phyloP scores from a whole-genome alignment of 2,888 invertebrate genomes.

The Acleris holmiana region DNA sequence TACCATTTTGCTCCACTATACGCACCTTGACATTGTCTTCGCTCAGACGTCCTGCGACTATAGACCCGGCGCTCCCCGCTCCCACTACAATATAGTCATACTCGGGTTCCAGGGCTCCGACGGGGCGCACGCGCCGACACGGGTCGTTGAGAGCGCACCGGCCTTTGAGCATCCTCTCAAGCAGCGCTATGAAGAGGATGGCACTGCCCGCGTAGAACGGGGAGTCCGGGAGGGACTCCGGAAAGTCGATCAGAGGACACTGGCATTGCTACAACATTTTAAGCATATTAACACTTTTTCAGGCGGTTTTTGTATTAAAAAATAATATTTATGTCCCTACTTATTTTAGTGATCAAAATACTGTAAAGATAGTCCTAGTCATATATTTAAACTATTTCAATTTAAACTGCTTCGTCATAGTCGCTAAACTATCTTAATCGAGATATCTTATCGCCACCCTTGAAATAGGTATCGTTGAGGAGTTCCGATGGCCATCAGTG shows the following conservation, averaged over 20 bases:
- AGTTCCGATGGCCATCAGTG: no score
- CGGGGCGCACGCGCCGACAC: slow-evolving; percentile 80
- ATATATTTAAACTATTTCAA: no score
- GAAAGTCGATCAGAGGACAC: slow-evolving; percentile 79
- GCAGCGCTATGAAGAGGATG: slow-evolving; percentile 84
- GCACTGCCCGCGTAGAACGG: slow-evolving; percentile 78
- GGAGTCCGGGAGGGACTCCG: slow-evolving; percentile 74
- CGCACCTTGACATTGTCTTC: slow-evolving; percentile 74
- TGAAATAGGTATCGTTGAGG: no score
- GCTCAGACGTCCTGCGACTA: slow-evolving; percentile 85
- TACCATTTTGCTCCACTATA: background rate
- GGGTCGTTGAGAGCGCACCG: slow-evolving; percentile 79
- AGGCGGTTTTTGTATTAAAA: no score
- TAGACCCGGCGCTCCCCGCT: slow-evolving; percentile 86
- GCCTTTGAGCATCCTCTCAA: slow-evolving; percentile 83
- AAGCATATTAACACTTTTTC: no score
- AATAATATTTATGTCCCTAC: no score
- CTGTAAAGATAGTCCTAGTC: no score
- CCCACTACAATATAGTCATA: slow-evolving; percentile 88
- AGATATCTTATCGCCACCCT: no score
- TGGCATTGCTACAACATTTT: slow-evolving; percentile 60
- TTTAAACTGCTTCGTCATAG: no score
- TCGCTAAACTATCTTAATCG: no score
- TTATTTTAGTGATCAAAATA: no score
- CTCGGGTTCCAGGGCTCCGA: slow-evolving; percentile 55